These are phyloP conservation scores for Napeogenes inachia DNA, from an alignment of 2,888 invertebrate genomes.

Conservation along the genomic window DNA sequence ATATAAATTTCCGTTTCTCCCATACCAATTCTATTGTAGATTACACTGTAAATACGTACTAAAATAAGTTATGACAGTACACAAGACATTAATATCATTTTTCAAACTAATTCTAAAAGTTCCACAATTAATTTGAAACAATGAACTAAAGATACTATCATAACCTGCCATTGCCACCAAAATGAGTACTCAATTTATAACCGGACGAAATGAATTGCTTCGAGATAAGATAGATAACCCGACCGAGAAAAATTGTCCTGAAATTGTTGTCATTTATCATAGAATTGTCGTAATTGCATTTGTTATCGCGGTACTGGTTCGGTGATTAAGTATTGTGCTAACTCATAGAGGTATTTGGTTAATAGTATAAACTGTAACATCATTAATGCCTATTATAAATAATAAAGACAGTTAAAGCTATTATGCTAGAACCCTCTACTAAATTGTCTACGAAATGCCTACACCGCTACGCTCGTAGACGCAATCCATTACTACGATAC, in stretches of 20 bases:
- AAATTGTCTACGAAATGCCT: constrained; percentile 12
- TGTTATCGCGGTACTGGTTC: neutral
- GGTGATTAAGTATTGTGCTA: neutral
- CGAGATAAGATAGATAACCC: constrained; percentile 6
- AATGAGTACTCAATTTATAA: constrained; percentile 7
- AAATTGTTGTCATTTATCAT: constrained; percentile 7
- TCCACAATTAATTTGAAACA: constrained; percentile 1
- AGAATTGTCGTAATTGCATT: constrained; percentile 2
- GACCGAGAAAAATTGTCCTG: constrained; percentile 7
- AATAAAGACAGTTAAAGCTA: constrained; percentile 3
- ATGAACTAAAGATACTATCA: constrained; percentile 3
- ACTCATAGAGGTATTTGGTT: no score
- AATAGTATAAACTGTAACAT: neutral
- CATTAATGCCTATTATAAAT: constrained; percentile 4
- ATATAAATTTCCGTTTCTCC: no score
- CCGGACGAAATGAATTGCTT: constrained; percentile 4
- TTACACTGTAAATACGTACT: no score
- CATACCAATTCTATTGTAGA: no score
- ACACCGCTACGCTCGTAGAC: constrained; percentile 9
- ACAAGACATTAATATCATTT: no score
- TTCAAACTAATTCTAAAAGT: no score
- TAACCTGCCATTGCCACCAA: neutral
- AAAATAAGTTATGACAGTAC: no score
- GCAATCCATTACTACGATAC: constrained; percentile 4
- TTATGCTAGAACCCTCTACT: constrained; percentile 9